phyloP scores from a whole-genome alignment of 1,140 invertebrate species.

The Maniola jurtina region DNA sequence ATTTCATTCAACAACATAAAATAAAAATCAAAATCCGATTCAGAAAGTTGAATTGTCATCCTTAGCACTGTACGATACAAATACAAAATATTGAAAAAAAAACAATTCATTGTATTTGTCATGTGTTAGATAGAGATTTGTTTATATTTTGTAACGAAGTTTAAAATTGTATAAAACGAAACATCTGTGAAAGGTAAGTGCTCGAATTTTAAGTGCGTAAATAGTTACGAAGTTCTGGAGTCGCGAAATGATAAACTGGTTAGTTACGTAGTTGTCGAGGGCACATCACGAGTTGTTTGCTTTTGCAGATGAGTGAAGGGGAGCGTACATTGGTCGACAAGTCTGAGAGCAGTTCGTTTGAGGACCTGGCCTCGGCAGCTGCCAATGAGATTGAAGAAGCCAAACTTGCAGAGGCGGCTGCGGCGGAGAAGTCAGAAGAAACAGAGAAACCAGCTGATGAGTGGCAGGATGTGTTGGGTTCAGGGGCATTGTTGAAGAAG shows the following conservation, averaged over 20 bases:
- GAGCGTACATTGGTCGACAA: slow-evolving; percentile 67
- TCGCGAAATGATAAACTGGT: slow-evolving; percentile 38
- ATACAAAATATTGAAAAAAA: slow-evolving; percentile 20
- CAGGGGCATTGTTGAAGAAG: slow-evolving; percentile 70
- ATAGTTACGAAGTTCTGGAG: slow-evolving; percentile 18
- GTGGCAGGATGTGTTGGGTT: slow-evolving; percentile 74
- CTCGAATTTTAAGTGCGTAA: slow-evolving; percentile 10
- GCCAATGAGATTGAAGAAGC: slow-evolving; percentile 71
- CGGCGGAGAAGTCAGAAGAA: slow-evolving; percentile 50
- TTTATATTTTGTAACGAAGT: slow-evolving; percentile 29
- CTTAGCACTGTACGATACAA: slow-evolving; percentile 3
- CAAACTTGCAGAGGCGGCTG: slow-evolving; percentile 61
- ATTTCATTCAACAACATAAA: slow-evolving; percentile 22
- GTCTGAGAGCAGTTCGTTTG: slow-evolving; percentile 77
- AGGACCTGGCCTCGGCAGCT: slow-evolving; percentile 70
- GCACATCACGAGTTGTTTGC: slow-evolving; percentile 53
- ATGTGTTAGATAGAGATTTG: slow-evolving; percentile 39
- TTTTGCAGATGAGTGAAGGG: slow-evolving; percentile 73
- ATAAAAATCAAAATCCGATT: slow-evolving; percentile 41
- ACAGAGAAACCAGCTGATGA: slow-evolving; percentile 53
- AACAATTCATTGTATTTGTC: slow-evolving; percentile 27
- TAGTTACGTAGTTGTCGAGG: slow-evolving; percentile 57
- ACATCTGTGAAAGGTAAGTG: slow-evolving; percentile 33
- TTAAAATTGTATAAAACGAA: slow-evolving; percentile 21
- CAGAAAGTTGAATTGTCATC: slow-evolving; percentile 59